A percentile compares a stretch with the other conserved stretches of the same genome.
These are phyloP conservation scores for Dasypolia templi DNA, from an alignment of 2,888 invertebrate genomes.

Conservation along the genomic window DNA sequence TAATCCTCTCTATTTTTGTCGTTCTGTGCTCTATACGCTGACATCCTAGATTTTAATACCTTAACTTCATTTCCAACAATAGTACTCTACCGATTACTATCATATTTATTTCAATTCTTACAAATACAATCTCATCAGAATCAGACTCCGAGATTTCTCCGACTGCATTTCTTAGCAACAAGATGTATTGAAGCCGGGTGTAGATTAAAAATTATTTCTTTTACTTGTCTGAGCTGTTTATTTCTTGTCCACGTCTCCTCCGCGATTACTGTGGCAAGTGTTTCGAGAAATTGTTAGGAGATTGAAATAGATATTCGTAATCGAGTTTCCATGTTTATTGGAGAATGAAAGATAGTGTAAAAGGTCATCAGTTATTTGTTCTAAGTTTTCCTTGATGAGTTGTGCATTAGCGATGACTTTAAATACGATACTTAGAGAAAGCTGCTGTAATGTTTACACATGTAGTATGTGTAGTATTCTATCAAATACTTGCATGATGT, in stretches of 20 bases:
- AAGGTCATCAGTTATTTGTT: not conserved
- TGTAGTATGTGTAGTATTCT: not conserved
- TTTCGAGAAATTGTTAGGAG: constrained; percentile 44
- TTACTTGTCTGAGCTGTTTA: constrained; percentile 55
- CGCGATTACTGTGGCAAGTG: constrained; percentile 47
- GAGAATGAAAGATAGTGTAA: not conserved
- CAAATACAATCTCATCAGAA: constrained; percentile 41
- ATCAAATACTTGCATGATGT: not conserved
- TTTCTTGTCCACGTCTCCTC: constrained; percentile 38
- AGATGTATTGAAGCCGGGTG: constrained; percentile 69
- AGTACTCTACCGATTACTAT: not conserved
- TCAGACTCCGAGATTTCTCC: constrained; percentile 46
- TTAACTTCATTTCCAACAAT: not conserved
- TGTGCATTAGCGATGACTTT: not conserved
- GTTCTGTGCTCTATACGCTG: not conserved
- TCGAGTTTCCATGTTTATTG: constrained; percentile 10
- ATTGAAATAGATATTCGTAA: constrained; percentile 47
- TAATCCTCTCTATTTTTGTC: not conserved
- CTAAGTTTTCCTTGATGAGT: not conserved
- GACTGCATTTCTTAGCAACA: constrained; percentile 60
- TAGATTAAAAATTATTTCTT: constrained; percentile 72
- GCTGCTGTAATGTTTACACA: too few relatives aligned
- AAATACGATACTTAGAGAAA: not conserved
- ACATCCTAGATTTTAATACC: not conserved
- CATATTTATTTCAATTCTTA: not conserved